A percentile compares a stretch with the other conserved stretches of the same genome.
Evolutionary conservation across 2,888 invertebrate genomes (phyloP).

Genomic region (Mesorhabditis sp.): DNA sequence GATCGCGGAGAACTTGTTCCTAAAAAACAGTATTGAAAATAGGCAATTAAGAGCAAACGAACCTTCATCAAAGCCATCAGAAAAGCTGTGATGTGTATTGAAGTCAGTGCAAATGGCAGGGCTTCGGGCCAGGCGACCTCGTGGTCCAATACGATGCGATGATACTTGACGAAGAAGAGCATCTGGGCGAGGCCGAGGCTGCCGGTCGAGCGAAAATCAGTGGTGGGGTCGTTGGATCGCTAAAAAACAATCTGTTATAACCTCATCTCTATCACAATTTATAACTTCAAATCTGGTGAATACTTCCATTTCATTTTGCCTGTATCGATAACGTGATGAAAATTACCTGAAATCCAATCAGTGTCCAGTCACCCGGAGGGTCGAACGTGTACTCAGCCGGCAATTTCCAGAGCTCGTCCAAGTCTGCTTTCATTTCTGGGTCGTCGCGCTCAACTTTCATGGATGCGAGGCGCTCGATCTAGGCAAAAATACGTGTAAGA

Average conservation of each 20-base stretch:
- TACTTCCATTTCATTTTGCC: too few relatives aligned
- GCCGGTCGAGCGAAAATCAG: conserved; percentile 6
- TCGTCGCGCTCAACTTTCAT: background rate
- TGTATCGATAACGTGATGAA: background rate
- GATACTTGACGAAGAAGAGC: background rate
- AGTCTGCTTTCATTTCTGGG: background rate
- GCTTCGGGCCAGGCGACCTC: background rate
- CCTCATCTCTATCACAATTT: too few relatives aligned
- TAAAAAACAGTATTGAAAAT: background rate
- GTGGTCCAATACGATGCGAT: background rate
- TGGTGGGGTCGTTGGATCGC: background rate
- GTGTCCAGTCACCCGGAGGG: background rate
- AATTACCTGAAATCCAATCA: background rate
- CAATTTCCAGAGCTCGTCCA: conserved; percentile 1
- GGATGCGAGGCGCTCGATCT: background rate
- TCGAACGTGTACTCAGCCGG: background rate
- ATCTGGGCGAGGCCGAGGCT: background rate
- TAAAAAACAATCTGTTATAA: background rate
- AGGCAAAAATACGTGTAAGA: background rate
- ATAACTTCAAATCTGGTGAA: too few relatives aligned
- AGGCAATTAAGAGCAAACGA: too few relatives aligned
- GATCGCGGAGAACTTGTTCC: background rate
- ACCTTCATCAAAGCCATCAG: conserved; percentile 1
- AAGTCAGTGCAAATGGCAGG: background rate
- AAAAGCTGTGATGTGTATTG: conserved; percentile 2